Evolutionary conservation across 2,797 vertebrate species (phyloP).

Genomic region (Furcifer pardalis): DNA sequence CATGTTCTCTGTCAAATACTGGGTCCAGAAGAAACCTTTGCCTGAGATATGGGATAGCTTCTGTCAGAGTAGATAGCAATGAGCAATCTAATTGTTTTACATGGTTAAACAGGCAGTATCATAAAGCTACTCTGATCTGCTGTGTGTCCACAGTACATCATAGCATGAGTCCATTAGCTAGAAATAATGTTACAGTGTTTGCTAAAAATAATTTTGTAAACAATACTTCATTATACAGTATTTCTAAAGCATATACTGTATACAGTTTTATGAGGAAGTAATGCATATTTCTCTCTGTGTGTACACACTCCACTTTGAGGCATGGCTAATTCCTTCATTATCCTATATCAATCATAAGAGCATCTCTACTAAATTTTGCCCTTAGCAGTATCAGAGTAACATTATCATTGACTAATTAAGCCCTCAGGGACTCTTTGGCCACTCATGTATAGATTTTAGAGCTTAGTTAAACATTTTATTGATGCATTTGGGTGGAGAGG

Average conservation of each 20-base stretch:
- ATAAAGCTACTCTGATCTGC: not conserved
- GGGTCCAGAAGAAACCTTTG: too few relatives aligned
- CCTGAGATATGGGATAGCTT: not conserved
- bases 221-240: not conserved
- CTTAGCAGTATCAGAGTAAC: constrained; percentile 12
- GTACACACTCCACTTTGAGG: constrained; percentile 4
- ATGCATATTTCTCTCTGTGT: not conserved
- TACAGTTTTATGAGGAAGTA: not conserved
- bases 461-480: not conserved
- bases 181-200: not conserved
- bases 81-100: not conserved
- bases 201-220: not conserved
- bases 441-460: constrained; percentile 33
- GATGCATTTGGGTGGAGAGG: not conserved
- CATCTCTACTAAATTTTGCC: constrained; percentile 20
- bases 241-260: not conserved
- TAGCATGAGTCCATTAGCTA: not conserved
- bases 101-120: not conserved
- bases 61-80: not conserved
- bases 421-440: not conserved
- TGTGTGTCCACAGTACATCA: not conserved
- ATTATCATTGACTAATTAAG: constrained; percentile 15
- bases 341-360: constrained; percentile 5
- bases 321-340: constrained; percentile 12
- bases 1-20: not conserved